Evolutionary conservation across 2,888 invertebrate species (phyloP), one percentile per base, ranked within the genome.

Genomic region (Strigamia maritima): DNA sequence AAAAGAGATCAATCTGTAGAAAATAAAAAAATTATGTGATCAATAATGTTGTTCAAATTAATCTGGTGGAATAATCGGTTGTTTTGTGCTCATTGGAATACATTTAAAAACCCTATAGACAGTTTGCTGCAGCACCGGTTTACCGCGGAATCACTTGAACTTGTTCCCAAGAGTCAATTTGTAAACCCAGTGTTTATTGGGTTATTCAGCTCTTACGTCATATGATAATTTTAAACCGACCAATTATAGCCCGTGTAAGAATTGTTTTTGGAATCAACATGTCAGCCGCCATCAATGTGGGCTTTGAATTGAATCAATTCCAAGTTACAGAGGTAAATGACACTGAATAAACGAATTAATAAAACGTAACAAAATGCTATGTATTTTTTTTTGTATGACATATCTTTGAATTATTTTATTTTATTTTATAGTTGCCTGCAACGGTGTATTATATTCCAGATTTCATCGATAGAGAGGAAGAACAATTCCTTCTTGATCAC

Each of bases 371-470:
- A 35, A 35, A 35, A 8, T n/a, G n/a, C n/a, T 35, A 8, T 0
- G 2, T 54, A 54, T 26, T 26, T 24, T 49, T 49, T 49, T 26
- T 24, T 49, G 10, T 49, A 3, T 19, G 16, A 49, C 10, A 77
- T 65, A 26, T 10, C 81, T 77, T 80, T 49, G 7, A 49, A 16
- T 2, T 49, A 14, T 49, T 49, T 14, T 14, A 19, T 79, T 49
- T 75, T 81, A 77, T 78, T 79, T 83, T 83, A 74, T 79, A 90
- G 90, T 87, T 89, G 60, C 90, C 91, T 44, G 85, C 89, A n/a
- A 89, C 89, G 54, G 90, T 92, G 2, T 91, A 89, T 85, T 98
- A 97, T 87, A 90, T 97, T 86, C 92, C 95, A 16, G 91, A 97
- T 83, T 98, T 95, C 85, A 92, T 98, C 82, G 91, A 91, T 1